Percentiles rank a stretch among this genome's conserved stretches.
These are phyloP conservation scores for Nebria brevicollis DNA, from an alignment of 2,888 invertebrate species.

Conservation along the genomic window DNA sequence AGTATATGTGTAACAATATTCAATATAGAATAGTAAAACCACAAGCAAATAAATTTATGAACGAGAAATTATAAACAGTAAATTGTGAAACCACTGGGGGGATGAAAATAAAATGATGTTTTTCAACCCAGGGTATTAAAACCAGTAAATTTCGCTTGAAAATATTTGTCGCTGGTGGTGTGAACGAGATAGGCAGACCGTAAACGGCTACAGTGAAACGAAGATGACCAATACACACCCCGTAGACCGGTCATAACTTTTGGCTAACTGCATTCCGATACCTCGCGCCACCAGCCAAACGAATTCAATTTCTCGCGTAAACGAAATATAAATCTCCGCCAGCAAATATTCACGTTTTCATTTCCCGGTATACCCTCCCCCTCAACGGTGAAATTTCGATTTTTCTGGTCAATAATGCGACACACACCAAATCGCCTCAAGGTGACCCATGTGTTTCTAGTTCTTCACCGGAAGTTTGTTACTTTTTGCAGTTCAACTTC, in stretches of 20 bases:
- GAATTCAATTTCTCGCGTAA: constrained; percentile 37
- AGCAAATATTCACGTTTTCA: constrained; percentile 24
- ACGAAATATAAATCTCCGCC: constrained; percentile 38
- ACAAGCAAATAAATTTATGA: background rate
- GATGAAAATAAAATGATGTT: background rate
- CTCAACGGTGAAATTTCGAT: background rate
- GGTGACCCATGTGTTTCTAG: constrained; percentile 29
- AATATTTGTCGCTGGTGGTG: constrained; percentile 22
- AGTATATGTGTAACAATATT: background rate
- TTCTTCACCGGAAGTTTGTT: constrained; percentile 14
- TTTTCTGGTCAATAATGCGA: too few species aligned
- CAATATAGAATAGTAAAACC: background rate
- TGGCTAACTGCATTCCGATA: constrained; percentile 42
- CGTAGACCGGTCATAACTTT: constrained; percentile 30
- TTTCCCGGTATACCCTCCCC: background rate
- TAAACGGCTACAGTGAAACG: constrained; percentile 6
- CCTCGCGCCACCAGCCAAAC: background rate
- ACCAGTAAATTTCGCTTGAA: constrained; percentile 28
- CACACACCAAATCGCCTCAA: constrained; percentile 14
- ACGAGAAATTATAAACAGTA: constrained; percentile 3
- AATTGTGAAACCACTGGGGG: background rate
- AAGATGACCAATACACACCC: constrained; percentile 23
- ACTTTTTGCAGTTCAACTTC: constrained; percentile 5
- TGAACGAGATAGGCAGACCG: constrained; percentile 7
- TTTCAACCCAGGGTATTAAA: constrained; percentile 36